Base-by-base conservation (phyloP, 1,140 invertebrate genomes). In the Saxidomus purpurata region DNA sequence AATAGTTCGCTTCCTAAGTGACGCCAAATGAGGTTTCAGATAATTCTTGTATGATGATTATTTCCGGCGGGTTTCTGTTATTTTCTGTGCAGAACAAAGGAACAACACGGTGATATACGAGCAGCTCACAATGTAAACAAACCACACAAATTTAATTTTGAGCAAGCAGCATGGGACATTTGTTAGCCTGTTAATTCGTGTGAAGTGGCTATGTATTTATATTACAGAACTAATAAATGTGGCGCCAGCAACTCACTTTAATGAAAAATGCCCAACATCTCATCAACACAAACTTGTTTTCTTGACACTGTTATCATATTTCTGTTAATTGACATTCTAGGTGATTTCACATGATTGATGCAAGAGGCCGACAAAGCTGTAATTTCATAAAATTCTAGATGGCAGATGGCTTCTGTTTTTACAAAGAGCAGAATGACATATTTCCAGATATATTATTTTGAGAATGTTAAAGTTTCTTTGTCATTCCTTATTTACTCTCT, bases 141-240 rank as follows among this genome's bases (percentile, higher is more conserved):
- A 13, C 95, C 95, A 91, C 96, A 96, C 36, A 96, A 93, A 40
- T 96, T 91, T 1, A 96, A 96, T 91, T 96, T 96, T 11, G 96
- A 90, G 31, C n/a, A n/a, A n/a, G 95, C 95, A 88, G 95, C 95
- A 88, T 96, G 96, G 31, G 96, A 90, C 90, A 94, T 96, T 79
- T 96, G 94, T 0, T 94, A 94, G 0, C 96, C 90, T 0, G 92
- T 89, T 19, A 96, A 89, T 19, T 91, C 89, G 90, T 52, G 89
- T 88, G 91, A 96, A 96, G 90, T 96, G 92, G 55, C 94, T 96
- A 91, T 96, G 96, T 52, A 96, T 95, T 38, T 94, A 87, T 47
- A 96, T 92, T 9, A 95, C 77, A 36, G 92, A 93, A 4, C 94
- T 89, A 4, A 92, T 90, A 47, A 96, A 96, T 96, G 96, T 0